A percentile compares a stretch with the other conserved stretches of the same genome.
Conservation (phyloP, 2,797 vertebrate species). For the Sebastes baramenuke region DNA sequence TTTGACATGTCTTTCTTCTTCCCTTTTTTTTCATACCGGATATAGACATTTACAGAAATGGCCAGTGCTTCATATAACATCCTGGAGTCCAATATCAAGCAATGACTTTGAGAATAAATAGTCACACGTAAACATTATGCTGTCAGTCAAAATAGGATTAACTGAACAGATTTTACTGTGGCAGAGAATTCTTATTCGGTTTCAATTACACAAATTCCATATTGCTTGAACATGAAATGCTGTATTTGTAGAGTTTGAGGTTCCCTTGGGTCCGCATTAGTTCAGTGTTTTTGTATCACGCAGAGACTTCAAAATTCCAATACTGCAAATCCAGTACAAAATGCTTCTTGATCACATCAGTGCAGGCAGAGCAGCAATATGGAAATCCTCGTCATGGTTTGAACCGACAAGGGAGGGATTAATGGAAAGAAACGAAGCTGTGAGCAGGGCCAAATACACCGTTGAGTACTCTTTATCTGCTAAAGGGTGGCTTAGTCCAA, state of each 20-base stretch:
- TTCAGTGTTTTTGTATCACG: conserved; percentile 13
- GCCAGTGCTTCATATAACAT: conserved; percentile 19
- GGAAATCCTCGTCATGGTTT: conserved; percentile 41
- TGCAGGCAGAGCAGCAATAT: conserved; percentile 27
- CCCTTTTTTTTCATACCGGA: background rate
- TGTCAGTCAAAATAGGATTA: conserved; percentile 39
- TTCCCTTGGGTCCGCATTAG: conserved; percentile 25
- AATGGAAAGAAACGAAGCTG: conserved; percentile 38
- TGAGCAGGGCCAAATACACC: conserved; percentile 3
- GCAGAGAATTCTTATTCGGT: background rate
- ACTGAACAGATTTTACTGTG: conserved; percentile 1
- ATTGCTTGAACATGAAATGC: conserved; percentile 26
- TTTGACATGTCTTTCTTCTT: conserved; percentile 67
- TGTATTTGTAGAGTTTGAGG: conserved; percentile 10
- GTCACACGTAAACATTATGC: conserved; percentile 12
- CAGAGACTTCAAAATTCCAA: conserved; percentile 12
- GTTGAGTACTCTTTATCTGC: conserved; percentile 23
- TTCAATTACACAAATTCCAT: conserved; percentile 21
- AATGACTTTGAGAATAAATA: conserved; percentile 18
- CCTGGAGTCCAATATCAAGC: background rate
- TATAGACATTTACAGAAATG: conserved; percentile 25
- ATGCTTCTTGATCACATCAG: conserved; percentile 43
- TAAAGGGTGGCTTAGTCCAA: background rate
- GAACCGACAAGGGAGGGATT: conserved; percentile 27
- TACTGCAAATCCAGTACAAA: conserved; percentile 43